A percentile compares a stretch with the other conserved stretches of the same genome.
phyloP scores from a whole-genome alignment of 2,113 vertebrate species.

The Lutjanus erythropterus region DNA sequence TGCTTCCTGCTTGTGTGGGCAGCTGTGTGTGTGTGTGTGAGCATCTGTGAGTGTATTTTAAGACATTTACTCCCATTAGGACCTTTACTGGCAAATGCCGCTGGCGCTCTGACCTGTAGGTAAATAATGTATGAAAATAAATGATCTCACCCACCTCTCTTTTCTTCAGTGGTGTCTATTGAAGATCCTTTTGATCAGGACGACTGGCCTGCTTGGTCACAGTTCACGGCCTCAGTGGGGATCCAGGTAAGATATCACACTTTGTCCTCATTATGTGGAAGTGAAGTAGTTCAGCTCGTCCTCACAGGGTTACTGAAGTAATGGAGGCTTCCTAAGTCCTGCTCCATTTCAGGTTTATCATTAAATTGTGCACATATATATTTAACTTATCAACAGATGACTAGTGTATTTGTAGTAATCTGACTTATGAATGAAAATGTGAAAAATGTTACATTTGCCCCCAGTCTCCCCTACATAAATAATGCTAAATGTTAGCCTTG shows the following conservation, averaged over 20 bases:
- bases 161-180: conserved; percentile 90
- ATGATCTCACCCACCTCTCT: not conserved
- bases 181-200: conserved; percentile 97
- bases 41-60: conserved; percentile 41
- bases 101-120: not conserved
- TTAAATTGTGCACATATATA: too few species aligned
- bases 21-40: conserved; percentile 24
- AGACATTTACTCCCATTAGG: conserved; percentile 28
- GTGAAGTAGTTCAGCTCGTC: not conserved
- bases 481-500: too few species aligned
- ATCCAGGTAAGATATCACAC: conserved; percentile 84
- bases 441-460: too few species aligned
- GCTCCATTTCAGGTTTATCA: too few species aligned
- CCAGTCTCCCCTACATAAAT: too few species aligned
- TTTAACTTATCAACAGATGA: too few species aligned
- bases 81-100: conserved; percentile 5
- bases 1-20: conserved; percentile 33
- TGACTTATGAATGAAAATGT: too few species aligned
- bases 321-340: too few species aligned
- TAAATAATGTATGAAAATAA: not conserved
- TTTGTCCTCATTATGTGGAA: not conserved
- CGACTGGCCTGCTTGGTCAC: conserved; percentile 94
- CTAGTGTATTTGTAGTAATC: too few species aligned
- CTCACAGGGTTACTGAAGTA: not conserved
- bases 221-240: conserved; percentile 91